Conservation (phyloP, 2,888 invertebrate species). For the Idaea dimidiata region DNA sequence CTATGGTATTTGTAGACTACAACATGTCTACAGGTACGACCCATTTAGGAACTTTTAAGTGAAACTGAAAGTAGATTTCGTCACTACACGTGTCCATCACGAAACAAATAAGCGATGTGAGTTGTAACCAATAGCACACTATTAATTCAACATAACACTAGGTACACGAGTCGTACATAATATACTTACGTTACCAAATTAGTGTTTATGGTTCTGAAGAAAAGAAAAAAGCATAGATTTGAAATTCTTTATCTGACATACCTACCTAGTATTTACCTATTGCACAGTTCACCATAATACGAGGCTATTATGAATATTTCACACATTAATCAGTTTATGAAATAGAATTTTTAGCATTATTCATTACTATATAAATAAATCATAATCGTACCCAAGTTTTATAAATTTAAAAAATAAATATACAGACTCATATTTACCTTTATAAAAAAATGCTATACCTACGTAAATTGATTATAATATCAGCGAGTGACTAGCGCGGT, state of each 20-base stretch:
- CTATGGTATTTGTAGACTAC: no score
- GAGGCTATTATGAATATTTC: not conserved
- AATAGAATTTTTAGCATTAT: not conserved
- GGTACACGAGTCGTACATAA: no score
- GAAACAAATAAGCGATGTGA: not conserved
- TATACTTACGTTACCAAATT: not conserved
- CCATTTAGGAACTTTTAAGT: not conserved
- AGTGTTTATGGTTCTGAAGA: not conserved
- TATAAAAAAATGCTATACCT: not conserved
- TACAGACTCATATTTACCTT: not conserved
- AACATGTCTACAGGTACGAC: no score
- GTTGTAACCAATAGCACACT: not conserved
- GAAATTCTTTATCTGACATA: not conserved
- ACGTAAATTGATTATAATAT: not conserved
- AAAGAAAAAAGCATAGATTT: not conserved
- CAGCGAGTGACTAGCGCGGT: not conserved
- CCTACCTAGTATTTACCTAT: not conserved
- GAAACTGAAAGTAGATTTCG: not conserved
- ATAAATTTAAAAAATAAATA: not conserved
- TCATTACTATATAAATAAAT: not conserved
- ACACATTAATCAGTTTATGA: not conserved
- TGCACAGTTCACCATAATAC: not conserved
- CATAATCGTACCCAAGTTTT: not conserved
- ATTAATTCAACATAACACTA: not conserved
- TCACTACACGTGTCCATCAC: not conserved